phyloP scores from a whole-genome alignment of 2,888 invertebrate genomes.

The Bimastos eiseni region DNA sequence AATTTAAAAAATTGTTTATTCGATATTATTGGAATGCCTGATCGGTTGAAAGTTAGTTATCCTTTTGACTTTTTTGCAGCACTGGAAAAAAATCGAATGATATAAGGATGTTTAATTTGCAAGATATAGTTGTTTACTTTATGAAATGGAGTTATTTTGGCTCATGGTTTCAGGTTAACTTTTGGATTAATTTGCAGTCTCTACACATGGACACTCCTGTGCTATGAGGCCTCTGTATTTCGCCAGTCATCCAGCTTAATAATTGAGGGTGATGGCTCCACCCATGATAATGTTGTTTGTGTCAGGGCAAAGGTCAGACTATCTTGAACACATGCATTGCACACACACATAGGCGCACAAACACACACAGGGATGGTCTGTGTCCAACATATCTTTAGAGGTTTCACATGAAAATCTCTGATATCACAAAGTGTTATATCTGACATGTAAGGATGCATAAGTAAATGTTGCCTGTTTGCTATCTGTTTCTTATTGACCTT shows the following conservation, averaged over 20 bases:
- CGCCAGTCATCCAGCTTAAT: background rate
- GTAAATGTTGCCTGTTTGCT: background rate
- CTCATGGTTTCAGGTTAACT: no score
- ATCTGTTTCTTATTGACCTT: background rate
- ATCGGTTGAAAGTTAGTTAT: background rate
- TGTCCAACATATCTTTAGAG: background rate
- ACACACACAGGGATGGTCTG: background rate
- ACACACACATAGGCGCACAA: background rate
- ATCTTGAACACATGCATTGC: background rate
- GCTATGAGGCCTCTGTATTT: background rate
- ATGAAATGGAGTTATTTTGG: background rate
- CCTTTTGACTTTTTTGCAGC: background rate
- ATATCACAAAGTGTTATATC: background rate
- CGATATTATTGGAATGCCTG: background rate
- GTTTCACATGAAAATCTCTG: constrained; percentile 13
- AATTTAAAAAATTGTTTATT: background rate
- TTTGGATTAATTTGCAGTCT: background rate
- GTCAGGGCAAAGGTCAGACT: background rate
- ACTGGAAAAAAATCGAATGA: background rate
- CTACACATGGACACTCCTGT: background rate
- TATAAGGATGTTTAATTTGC: background rate
- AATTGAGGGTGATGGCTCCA: background rate
- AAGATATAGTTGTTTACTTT: background rate
- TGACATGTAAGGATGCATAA: background rate
- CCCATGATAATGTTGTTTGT: constrained; percentile 7